Evolutionary conservation across 2,888 invertebrate genomes (phyloP), one percentile per base, ranked within the genome.

Genomic region (Hydropsyche betteni): DNA sequence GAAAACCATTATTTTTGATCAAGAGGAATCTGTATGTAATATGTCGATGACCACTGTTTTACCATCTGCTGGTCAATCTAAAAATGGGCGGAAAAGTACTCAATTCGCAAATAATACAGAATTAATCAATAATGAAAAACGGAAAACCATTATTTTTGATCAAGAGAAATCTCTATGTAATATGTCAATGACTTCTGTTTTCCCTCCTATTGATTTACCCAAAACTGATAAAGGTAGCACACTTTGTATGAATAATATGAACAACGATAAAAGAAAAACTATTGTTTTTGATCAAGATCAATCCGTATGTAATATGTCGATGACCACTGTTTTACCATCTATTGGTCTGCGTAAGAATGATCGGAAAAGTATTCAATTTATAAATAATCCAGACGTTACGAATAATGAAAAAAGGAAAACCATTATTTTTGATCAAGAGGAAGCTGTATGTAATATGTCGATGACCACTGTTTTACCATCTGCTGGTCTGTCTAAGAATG

Each of bases 171-270:
- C 55, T 3, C 75, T 74, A 34, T 74, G 70, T 55, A 71, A 78
- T 24, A 76, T 76, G 75, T 75, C 75, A 12, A 74, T 76, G 55
- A 78, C 76, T n/a, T 33, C 16, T 51, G 36, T 61, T 14, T 14
- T 73, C 7, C 64, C 78, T 5, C 4, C 16, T 4, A 24, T 58
- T 53, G 53, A 6, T 14, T 6, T 14, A 14, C 5, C 12, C n/a
- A 53, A 53, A 53, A 5, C 12, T 12, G n/a, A 12, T 8, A n/a
- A 2, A 51, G 53, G 6, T 4, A n/a, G 1, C 12, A 14, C 10
- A 1, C 8, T 10, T 2, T 6, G 24, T 64, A 8, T 8, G 5
- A 64, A 8, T 64, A 12, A 33, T 7, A n/a, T 0, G n/a, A 16
- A 8, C 2, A 36, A 7, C 8, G 34, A 71, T 52, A 68, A 72